Conservation (phyloP, 2,888 invertebrate genomes). For the Latrodectus elegans region DNA sequence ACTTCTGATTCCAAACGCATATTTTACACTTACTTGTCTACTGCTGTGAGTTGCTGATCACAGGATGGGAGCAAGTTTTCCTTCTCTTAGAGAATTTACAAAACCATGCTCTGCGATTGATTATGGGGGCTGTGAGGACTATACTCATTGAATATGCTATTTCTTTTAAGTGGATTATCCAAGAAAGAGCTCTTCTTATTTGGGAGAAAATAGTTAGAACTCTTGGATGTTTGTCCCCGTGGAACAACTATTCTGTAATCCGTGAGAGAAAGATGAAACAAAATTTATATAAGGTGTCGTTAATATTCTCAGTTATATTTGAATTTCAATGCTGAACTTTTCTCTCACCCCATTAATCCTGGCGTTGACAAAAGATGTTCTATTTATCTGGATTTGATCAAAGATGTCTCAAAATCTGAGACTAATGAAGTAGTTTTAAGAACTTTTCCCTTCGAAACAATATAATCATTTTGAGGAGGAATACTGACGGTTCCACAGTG, state of each 20-base stretch:
- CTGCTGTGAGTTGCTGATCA: slow-evolving; percentile 4
- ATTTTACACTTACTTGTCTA: background rate
- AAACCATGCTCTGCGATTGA: slow-evolving; percentile 7
- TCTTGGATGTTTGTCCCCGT: background rate
- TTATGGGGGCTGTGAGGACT: slow-evolving; percentile 13
- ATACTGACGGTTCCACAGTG: background rate
- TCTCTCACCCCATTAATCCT: background rate
- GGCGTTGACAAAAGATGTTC: background rate
- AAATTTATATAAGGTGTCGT: too few relatives aligned
- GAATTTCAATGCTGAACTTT: background rate
- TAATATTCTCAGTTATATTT: background rate
- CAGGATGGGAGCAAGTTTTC: slow-evolving; percentile 7
- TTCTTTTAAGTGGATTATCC: background rate
- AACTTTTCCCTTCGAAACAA: background rate
- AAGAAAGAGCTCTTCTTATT: background rate
- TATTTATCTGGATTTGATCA: background rate
- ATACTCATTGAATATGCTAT: background rate
- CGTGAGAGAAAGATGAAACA: background rate
- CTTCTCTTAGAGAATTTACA: background rate
- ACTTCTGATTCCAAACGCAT: background rate
- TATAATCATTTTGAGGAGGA: background rate
- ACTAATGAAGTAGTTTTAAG: background rate
- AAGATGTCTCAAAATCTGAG: background rate
- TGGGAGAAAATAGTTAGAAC: background rate
- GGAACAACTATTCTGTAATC: background rate